Conservation (phyloP, 2,113 vertebrate species). For the Pipra filicauda region DNA sequence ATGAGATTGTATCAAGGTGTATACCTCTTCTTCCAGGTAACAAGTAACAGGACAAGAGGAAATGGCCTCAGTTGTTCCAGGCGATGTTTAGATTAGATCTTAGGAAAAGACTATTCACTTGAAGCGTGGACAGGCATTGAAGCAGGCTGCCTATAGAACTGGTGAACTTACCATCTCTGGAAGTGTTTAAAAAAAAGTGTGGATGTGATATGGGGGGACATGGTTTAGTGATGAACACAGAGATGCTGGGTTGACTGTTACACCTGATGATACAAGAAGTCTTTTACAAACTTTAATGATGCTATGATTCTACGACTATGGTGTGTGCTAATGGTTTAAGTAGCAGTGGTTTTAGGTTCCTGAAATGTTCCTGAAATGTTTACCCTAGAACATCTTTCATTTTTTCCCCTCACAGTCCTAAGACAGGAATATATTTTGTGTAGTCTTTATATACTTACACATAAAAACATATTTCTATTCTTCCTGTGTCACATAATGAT, state of each 20-base stretch:
- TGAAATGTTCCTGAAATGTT: neutral
- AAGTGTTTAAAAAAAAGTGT: neutral
- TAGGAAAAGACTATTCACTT: neutral
- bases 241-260: neutral
- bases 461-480: neutral
- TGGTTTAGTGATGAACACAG: neutral
- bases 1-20: neutral
- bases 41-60: neutral
- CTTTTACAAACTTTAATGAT: neutral
- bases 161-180: neutral
- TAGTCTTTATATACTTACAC: neutral
- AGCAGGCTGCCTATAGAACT: neutral
- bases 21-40: neutral
- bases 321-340: neutral
- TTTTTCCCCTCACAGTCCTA: neutral
- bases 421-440: neutral
- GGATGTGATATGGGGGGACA: neutral
- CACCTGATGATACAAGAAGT: neutral
- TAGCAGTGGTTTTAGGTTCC: neutral
- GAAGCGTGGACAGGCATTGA: neutral
- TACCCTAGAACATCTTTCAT: neutral
- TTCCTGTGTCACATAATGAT: neutral
- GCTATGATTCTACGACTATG: neutral
- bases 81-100: neutral
- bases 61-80: neutral